Evolutionary conservation across 2,113 vertebrate species (phyloP).

Genomic region (Porphyrio hochstetteri): DNA sequence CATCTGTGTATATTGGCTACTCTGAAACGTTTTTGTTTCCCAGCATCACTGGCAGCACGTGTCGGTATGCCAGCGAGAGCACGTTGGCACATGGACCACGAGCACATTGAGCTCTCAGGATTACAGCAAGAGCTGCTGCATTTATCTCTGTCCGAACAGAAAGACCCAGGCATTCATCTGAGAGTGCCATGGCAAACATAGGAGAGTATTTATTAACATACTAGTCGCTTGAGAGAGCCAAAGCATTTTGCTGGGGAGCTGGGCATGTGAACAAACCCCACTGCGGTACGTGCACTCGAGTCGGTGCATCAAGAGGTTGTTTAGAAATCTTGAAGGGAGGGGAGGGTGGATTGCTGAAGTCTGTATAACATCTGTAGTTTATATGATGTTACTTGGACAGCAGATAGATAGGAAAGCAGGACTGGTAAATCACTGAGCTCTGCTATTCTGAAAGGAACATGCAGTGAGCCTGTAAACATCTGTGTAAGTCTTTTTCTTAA

Average conservation of each 20-base stretch:
- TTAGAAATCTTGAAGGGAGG: background rate
- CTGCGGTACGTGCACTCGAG: background rate
- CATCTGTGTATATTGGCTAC: fast-evolving
- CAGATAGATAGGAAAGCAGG: background rate
- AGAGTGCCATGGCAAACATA: background rate
- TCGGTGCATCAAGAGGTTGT: background rate
- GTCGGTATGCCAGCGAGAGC: background rate
- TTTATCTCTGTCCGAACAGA: background rate
- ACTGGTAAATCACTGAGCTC: background rate
- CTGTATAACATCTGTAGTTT: background rate
- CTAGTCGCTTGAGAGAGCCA: background rate
- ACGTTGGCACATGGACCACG: fast-evolving
- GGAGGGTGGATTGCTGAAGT: background rate
- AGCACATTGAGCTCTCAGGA: background rate
- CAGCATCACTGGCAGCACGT: background rate
- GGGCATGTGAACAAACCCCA: background rate
- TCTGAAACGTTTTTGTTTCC: background rate
- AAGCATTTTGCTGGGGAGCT: background rate
- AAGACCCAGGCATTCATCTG: background rate
- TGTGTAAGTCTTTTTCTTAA: background rate
- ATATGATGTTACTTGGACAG: background rate
- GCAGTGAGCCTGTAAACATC: background rate
- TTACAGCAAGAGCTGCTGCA: fast-evolving
- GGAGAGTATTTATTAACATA: background rate
- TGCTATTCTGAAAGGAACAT: background rate